A percentile compares a stretch with the other conserved stretches of the same genome.
These are phyloP conservation scores for Triplophysa bombifrons DNA, from an alignment of 2,797 vertebrate species.

Conservation along the genomic window DNA sequence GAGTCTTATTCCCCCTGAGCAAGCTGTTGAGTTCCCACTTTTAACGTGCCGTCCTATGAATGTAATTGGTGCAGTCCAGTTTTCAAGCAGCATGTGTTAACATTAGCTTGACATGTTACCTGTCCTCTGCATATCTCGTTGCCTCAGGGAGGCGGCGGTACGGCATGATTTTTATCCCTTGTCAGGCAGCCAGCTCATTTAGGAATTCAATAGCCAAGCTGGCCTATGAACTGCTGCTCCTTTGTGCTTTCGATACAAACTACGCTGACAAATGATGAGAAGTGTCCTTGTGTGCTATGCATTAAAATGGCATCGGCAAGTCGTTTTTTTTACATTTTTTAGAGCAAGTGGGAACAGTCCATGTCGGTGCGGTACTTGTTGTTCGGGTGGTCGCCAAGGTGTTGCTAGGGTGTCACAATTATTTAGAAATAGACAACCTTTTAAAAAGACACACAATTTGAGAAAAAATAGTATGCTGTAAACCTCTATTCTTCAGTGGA, in stretches of 20 bases:
- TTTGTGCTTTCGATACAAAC: background rate
- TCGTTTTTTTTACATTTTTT: background rate
- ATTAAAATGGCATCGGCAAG: background rate
- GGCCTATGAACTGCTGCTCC: conserved; percentile 24
- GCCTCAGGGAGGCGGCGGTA: background rate
- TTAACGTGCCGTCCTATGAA: conserved; percentile 61
- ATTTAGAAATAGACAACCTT: background rate
- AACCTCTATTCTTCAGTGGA: background rate
- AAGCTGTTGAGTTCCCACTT: conserved; percentile 63
- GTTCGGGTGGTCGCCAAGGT: background rate
- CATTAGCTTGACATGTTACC: conserved; percentile 22
- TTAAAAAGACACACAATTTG: background rate
- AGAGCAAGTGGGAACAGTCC: background rate
- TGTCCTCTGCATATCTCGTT: conserved; percentile 22
- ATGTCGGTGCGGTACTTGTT: background rate
- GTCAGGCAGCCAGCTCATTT: conserved; percentile 31
- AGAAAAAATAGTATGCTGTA: background rate
- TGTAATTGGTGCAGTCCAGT: conserved; percentile 53
- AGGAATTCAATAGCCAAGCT: conserved; percentile 18
- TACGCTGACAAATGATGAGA: background rate
- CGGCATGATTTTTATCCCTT: conserved; percentile 6
- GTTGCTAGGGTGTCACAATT: background rate
- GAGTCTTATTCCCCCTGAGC: conserved; percentile 29
- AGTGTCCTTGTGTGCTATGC: background rate
- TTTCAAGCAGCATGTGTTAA: conserved; percentile 44